Conservation (phyloP, 2,888 invertebrate genomes). For the Dryocosmus kuriphilus region DNA sequence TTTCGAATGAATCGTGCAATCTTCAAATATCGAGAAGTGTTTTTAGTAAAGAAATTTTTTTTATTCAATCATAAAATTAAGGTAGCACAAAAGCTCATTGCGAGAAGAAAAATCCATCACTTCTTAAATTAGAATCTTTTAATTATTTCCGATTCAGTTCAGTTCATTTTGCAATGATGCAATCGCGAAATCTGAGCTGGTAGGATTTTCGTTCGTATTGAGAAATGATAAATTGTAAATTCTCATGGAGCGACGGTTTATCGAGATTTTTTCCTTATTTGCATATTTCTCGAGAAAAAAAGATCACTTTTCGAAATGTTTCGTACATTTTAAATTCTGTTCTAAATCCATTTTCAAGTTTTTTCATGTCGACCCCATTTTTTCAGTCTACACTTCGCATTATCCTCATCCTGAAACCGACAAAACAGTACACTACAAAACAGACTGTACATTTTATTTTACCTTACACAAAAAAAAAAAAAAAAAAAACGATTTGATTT, state of each 20-base stretch:
- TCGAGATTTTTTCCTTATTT: not conserved
- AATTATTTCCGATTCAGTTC: not conserved
- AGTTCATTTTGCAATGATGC: not conserved
- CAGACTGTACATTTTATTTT: constrained; percentile 5
- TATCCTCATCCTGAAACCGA: constrained; percentile 22
- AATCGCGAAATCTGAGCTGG: not conserved
- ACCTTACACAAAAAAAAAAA: not conserved
- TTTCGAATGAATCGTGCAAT: constrained; percentile 10
- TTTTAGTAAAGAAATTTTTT: not conserved
- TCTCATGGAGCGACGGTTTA: constrained; percentile 2
- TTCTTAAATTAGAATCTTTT: not conserved
- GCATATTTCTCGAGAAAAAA: not conserved
- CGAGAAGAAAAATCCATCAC: not conserved
- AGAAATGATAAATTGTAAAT: not conserved
- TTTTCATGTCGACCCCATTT: not conserved
- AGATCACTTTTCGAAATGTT: not conserved
- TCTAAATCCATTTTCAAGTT: not conserved
- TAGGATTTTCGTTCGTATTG: not conserved
- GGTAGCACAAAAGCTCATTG: not conserved
- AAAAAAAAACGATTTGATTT: not conserved
- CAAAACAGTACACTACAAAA: constrained; percentile 30
- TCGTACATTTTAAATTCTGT: not conserved
- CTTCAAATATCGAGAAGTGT: constrained; percentile 16
- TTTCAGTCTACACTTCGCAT: constrained; percentile 19
- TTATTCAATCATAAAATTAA: not conserved